Conservation (phyloP, 2,113 vertebrate genomes). For the Phoenicopterus ruber region DNA sequence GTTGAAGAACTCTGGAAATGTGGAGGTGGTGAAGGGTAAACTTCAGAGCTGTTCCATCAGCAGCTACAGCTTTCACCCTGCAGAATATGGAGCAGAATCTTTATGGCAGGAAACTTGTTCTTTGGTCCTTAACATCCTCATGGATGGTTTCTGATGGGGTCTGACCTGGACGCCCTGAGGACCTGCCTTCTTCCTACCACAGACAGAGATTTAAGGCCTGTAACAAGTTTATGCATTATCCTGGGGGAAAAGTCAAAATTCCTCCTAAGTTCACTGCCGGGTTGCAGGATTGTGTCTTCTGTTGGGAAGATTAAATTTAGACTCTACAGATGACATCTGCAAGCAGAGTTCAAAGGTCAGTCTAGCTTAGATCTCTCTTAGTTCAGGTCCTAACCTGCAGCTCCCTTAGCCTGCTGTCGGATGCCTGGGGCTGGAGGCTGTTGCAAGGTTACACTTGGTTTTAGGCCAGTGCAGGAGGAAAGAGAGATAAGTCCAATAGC, state of each 20-base stretch:
- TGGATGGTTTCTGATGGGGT: background rate
- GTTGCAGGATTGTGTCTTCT: background rate
- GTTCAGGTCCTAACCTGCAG: background rate
- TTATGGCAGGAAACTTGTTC: background rate
- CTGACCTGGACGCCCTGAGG: background rate
- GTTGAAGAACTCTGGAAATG: background rate
- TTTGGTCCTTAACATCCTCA: background rate
- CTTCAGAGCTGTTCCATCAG: background rate
- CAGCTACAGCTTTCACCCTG: background rate
- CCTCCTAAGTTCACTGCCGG: background rate
- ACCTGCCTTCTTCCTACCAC: background rate
- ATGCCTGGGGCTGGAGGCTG: background rate
- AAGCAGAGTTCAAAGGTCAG: background rate
- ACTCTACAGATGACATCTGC: background rate
- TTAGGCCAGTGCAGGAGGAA: background rate
- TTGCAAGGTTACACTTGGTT: background rate
- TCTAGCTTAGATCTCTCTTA: background rate
- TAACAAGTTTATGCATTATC: background rate
- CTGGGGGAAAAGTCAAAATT: background rate
- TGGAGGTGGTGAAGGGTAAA: background rate
- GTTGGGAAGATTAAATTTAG: background rate
- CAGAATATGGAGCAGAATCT: background rate
- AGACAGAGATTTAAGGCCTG: background rate
- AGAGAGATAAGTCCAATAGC: background rate
- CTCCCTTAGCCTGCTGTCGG: background rate